phyloP scores from a whole-genome alignment of 2,797 vertebrate species.

The Fistularia commersonii region DNA sequence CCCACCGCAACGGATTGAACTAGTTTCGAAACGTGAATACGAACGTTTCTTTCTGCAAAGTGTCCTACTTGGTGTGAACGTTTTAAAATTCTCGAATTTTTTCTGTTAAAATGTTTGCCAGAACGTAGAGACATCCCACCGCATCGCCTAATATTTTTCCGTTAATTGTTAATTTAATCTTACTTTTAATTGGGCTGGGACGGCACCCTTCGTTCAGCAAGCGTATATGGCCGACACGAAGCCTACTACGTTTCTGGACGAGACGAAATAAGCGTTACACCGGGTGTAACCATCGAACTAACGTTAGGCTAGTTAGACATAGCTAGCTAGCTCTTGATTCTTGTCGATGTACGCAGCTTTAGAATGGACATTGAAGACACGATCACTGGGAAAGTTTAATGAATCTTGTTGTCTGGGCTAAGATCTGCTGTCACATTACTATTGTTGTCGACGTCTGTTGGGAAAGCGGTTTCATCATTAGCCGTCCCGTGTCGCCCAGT shows the following conservation, averaged over 20 bases:
- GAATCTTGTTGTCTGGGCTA: neutral
- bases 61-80: too few relatives aligned
- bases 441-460: slow-evolving; percentile 10
- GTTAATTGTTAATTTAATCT: neutral
- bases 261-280: slow-evolving; percentile 42
- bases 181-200: neutral
- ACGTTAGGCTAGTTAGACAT: slow-evolving; percentile 69
- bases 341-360: slow-evolving; percentile 29
- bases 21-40: too few relatives aligned
- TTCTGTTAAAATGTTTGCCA: too few relatives aligned
- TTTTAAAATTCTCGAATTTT: too few relatives aligned
- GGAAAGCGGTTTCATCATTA: slow-evolving; percentile 8
- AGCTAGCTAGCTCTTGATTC: slow-evolving; percentile 55
- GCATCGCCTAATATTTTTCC: too few relatives aligned
- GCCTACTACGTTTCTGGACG: slow-evolving; percentile 49
- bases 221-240: neutral
- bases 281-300: slow-evolving; percentile 56
- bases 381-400: neutral
- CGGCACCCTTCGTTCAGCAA: neutral
- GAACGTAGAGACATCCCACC: too few relatives aligned
- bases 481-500: slow-evolving; percentile 25
- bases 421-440: neutral
- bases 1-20: too few relatives aligned
- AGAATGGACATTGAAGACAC: slow-evolving; percentile 13
- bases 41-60: too few relatives aligned